phyloP scores from a whole-genome alignment of 2,113 vertebrate genomes.

The Lycaon pictus region DNA sequence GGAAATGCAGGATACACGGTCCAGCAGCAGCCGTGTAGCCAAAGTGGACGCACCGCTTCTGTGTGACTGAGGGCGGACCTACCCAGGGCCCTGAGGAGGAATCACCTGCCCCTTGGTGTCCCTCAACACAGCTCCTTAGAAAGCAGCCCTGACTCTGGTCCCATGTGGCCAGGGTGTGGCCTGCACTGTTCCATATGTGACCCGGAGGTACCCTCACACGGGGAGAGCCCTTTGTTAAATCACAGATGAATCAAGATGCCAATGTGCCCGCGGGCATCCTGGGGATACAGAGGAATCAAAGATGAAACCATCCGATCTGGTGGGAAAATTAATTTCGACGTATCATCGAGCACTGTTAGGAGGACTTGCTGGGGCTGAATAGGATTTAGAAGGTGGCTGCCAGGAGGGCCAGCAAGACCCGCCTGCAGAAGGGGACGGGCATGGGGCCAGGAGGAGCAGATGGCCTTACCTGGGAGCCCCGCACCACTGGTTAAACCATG shows the following conservation, averaged over 20 bases:
- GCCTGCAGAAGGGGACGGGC: rapidly evolving
- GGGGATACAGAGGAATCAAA: neutral
- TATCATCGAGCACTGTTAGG: neutral
- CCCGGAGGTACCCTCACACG: rapidly evolving
- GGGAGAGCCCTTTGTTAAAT: neutral
- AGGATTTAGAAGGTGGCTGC: neutral
- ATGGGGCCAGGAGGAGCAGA: rapidly evolving
- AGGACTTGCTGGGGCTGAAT: neutral
- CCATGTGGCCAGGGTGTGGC: neutral
- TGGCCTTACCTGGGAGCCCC: rapidly evolving
- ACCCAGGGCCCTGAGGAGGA: neutral
- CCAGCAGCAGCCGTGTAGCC: rapidly evolving
- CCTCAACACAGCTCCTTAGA: neutral
- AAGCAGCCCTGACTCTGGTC: neutral
- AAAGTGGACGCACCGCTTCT: rapidly evolving
- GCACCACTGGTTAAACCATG: rapidly evolving
- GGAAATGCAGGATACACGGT: neutral
- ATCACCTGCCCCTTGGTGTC: neutral
- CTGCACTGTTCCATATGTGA: neutral
- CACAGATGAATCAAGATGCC: neutral
- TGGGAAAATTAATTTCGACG: too few species aligned
- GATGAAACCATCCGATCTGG: neutral
- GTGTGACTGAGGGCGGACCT: rapidly evolving
- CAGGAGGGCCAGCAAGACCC: neutral
- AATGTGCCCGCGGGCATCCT: neutral